Base-by-base conservation (phyloP, 1,140 invertebrate species). In the Zaprionus inermis region DNA sequence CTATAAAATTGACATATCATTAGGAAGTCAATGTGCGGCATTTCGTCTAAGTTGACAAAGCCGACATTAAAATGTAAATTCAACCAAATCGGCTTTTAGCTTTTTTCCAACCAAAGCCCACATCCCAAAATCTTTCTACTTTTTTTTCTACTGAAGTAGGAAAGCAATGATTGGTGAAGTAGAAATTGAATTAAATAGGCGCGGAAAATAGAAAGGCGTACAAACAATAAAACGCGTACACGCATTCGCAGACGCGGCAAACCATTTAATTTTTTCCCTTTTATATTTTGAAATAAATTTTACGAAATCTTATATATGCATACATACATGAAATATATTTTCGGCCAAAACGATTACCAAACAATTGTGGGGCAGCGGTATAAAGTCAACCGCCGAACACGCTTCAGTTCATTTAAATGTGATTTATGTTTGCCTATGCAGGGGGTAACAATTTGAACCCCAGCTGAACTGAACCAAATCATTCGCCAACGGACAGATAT, bases 401-500 rank as follows among this genome's bases (percentile, higher is more conserved):
- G 78, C 76, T 72, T 76, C 78, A 81, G 68, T 81, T 69, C 67
- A 76, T 69, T 76, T 76, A 72, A 76, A 81, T 76, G 61, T 75
- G 66, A 79, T 79, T 81, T 81, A 76, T 76, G 41, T 49, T 16
- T 44, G 38, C 34, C 44, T 61, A 49, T 60, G 49, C 24, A 20
- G 28, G 36, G 32, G 34, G 16, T 16, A 38, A 24, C n/a, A 68
- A 54, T 22, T 36, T 59, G 34, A 34, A 55, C 24, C 22, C 49
- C 57, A 61, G 30, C 24, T 44, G 46, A 69, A 79, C 32, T 38
- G 36, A 66, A 66, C 34, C 20, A 32, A 54, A 41, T 66, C 18
- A 63, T 54, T 59, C 20, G 3, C 24, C 32, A 14, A 63, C 49
- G 12, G 22, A 54, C 60, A 66, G 63, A 38, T 68, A 65, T 67